Conservation (phyloP, 1,140 invertebrate genomes). For the Eupeodes corollae region DNA sequence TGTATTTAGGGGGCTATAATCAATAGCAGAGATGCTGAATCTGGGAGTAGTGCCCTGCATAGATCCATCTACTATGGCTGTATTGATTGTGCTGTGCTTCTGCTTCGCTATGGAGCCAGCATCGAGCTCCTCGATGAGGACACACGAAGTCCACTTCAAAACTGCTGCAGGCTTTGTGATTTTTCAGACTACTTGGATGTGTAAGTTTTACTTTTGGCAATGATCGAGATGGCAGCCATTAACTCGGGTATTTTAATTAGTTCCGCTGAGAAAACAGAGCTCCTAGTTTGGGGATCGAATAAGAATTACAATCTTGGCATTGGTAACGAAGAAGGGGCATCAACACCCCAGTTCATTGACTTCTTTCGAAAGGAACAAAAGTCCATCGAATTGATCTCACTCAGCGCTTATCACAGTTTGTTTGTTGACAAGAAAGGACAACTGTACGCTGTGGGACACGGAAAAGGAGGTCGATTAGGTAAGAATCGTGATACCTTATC, state of each 20-base stretch:
- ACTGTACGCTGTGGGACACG: constrained; percentile 58
- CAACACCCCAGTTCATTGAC: constrained; percentile 26
- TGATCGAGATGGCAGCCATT: no score
- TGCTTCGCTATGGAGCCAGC: constrained; percentile 43
- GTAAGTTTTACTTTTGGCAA: not conserved
- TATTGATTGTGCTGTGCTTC: constrained; percentile 45
- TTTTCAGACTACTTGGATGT: not conserved
- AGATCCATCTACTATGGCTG: constrained; percentile 58
- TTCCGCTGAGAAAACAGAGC: constrained; percentile 33
- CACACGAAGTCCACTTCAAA: constrained; percentile 23
- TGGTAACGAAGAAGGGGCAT: constrained; percentile 20
- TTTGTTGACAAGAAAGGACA: constrained; percentile 46
- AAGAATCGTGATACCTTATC: constrained; percentile 15
- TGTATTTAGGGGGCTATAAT: constrained; percentile 39
- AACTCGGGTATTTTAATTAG: constrained; percentile 1
- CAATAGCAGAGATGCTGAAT: constrained; percentile 50
- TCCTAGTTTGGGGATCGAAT: constrained; percentile 61
- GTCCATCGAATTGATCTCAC: constrained; percentile 37
- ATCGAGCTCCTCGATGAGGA: constrained; percentile 27
- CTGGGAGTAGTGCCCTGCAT: constrained; percentile 59
- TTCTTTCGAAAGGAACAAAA: constrained; percentile 29
- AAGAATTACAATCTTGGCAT: constrained; percentile 56
- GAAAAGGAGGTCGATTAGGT: constrained; percentile 57
- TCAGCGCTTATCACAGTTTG: constrained; percentile 57
- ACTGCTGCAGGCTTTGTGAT: constrained; percentile 23